Evolutionary conservation across 23 tunicate genomes (phyloP), one percentile per base, ranked within the genome.

Genomic region (Trididemnum miniatum): DNA sequence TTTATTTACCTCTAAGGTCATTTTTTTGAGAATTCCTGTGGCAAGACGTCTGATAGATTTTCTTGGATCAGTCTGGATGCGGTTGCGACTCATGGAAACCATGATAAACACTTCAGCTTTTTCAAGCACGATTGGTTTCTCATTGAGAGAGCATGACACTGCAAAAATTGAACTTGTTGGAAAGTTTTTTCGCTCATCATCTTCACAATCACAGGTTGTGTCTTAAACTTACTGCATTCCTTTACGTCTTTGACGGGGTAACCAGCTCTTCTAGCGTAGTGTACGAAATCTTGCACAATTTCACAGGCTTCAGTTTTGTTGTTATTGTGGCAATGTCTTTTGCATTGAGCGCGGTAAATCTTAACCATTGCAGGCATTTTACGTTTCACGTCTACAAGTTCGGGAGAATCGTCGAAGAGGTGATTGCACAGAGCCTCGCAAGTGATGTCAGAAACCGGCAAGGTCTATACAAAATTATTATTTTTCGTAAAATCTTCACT

Each of bases 181-280:
- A n/a, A n/a, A n/a, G n/a, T n/a, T n/a, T n/a, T n/a, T n/a, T n/a
- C n/a, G n/a, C n/a, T n/a, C n/a, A n/a, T n/a, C n/a, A n/a, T n/a
- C n/a, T n/a, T n/a, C n/a, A n/a, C n/a, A n/a, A n/a, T n/a, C n/a
- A n/a, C n/a, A n/a, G n/a, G n/a, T n/a, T n/a, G n/a, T n/a, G n/a
- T n/a, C n/a, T n/a, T n/a, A n/a, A 44, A 67, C 82, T 52, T 77
- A 77, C 82, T 9, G 67, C 82, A 77, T 27, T 52, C 67, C 20
- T 52, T 52, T 7, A 52, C 51, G 7, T 77, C 82, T 5, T 52
- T 15, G 20, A 31, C 67, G 20, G 22, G 9, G 40, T 24, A 51
- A 1, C 67, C 36, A 35, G 31, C 5, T 5, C 37, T 20, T 57
- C 67, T 22, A 2, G 29, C n/a, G 1, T 1, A 1, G 24, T 32